phyloP scores from a whole-genome alignment of 2,113 vertebrate genomes.

The Hypanus sabinus region DNA sequence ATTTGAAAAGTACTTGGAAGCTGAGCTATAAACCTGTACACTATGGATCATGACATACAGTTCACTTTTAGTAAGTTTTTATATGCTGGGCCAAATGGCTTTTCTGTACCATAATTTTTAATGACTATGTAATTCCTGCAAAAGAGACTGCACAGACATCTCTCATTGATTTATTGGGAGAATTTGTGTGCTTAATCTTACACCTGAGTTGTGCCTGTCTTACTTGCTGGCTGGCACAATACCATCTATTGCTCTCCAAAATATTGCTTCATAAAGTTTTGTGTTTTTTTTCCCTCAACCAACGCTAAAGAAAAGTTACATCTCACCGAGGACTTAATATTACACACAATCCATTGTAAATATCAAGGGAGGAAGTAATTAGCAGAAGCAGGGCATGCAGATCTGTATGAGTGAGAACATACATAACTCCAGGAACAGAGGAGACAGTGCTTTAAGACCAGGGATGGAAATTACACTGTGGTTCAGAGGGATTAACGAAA shows the following conservation, averaged over 20 bases:
- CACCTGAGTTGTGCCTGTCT: not conserved
- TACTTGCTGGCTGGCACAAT: not conserved
- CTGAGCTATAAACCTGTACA: no score
- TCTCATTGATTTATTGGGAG: not conserved
- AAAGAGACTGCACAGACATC: not conserved
- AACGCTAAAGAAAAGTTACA: not conserved
- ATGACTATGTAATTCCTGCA: no score
- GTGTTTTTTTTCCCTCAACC: not conserved
- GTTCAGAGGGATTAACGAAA: not conserved
- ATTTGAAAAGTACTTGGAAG: no score
- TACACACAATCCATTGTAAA: not conserved
- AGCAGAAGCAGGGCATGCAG: not conserved
- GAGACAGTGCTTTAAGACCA: not conserved
- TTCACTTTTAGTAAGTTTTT: no score
- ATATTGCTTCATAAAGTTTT: not conserved
- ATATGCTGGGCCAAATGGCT: no score
- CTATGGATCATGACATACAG: no score
- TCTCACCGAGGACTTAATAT: no score
- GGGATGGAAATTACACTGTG: not conserved
- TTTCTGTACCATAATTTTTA: no score
- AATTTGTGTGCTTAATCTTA: not conserved
- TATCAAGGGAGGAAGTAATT: not conserved
- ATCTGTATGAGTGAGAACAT: not conserved
- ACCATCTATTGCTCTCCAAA: not conserved
- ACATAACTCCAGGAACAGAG: not conserved